These are phyloP conservation scores for Drosophila siamana DNA, from an alignment of 2,888 invertebrate genomes.

Conservation along the genomic window DNA sequence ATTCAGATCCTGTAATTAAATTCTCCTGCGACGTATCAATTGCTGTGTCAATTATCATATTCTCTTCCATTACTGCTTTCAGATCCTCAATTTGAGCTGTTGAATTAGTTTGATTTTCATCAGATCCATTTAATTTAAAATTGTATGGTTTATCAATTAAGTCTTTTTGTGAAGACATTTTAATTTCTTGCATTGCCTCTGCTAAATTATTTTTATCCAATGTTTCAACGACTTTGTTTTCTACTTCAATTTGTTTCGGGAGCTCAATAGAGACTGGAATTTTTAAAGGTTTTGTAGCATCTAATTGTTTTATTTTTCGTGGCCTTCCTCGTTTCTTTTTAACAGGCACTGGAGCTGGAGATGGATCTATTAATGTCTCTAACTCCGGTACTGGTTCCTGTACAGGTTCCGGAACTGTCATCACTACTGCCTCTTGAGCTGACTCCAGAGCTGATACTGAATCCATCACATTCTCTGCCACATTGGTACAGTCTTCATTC, in stretches of 20 bases:
- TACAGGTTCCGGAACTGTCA: neutral
- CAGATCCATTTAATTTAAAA: neutral
- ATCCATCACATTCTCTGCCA: no score
- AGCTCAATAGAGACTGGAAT: neutral
- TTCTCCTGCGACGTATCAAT: neutral
- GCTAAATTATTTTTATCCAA: neutral
- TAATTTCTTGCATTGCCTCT: neutral
- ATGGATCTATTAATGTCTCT: neutral
- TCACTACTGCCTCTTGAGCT: neutral
- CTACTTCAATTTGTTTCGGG: neutral
- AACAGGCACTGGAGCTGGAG: neutral
- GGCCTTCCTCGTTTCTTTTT: conserved; percentile 14
- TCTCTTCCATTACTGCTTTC: neutral
- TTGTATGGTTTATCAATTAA: neutral
- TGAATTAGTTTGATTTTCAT: neutral
- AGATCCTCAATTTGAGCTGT: neutral
- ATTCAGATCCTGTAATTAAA: neutral
- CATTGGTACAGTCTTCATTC: neutral
- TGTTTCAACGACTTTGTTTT: neutral
- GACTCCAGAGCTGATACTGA: neutral
- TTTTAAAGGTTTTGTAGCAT: neutral
- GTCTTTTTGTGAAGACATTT: neutral
- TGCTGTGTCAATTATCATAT: neutral
- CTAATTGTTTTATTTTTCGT: neutral
- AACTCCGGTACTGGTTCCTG: neutral